phyloP scores from a whole-genome alignment of 2,888 invertebrate species.

The Eutolmus rufibarbis region DNA sequence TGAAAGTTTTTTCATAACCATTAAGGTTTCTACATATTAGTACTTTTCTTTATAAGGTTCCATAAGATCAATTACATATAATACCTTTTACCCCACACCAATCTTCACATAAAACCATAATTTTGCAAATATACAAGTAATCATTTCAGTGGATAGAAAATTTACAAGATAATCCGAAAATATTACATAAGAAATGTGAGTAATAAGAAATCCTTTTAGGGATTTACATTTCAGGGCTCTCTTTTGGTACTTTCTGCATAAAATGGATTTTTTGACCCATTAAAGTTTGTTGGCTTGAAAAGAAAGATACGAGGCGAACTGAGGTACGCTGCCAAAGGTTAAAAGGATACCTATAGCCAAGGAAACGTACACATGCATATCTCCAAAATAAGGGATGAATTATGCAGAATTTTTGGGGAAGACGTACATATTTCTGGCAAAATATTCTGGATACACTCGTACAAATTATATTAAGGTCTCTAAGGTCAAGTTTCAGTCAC shows the following conservation, averaged over 20 bases:
- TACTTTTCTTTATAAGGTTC: background rate
- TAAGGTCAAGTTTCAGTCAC: background rate
- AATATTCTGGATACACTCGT: background rate
- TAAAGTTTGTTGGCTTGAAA: background rate
- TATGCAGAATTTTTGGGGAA: background rate
- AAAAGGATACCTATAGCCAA: background rate
- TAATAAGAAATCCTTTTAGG: background rate
- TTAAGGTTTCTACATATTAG: too few relatives aligned
- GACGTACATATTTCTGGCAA: background rate
- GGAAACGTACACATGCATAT: background rate
- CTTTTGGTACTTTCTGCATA: background rate
- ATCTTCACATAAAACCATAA: background rate
- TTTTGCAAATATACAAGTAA: background rate
- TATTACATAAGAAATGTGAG: background rate
- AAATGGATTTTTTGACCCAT: background rate
- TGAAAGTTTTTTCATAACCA: background rate
- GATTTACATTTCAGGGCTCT: background rate
- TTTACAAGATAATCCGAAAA: background rate
- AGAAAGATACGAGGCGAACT: background rate
- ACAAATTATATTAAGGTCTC: background rate
- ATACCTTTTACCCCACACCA: background rate
- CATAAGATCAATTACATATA: background rate
- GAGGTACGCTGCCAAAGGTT: background rate
- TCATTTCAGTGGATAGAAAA: background rate
- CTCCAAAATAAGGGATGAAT: background rate